These are phyloP conservation scores for Acinonyx jubatus DNA, from an alignment of 2,113 vertebrate species.

Conservation along the genomic window DNA sequence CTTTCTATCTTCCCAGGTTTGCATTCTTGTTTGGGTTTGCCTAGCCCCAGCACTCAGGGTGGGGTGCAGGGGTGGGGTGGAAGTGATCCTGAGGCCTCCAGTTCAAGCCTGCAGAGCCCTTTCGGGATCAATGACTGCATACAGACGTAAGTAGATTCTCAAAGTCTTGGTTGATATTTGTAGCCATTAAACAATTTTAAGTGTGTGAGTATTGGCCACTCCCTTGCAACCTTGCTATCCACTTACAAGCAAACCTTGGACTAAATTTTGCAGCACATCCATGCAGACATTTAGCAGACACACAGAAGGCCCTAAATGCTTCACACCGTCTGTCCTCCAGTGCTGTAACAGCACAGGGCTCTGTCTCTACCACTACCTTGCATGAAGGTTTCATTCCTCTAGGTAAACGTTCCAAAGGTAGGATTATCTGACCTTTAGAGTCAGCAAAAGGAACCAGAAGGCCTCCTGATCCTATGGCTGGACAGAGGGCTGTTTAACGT, in stretches of 20 bases:
- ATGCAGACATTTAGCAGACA: not conserved
- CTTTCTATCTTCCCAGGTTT: not conserved
- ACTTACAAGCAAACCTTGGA: not conserved
- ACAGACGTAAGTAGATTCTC: not conserved
- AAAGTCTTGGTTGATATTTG: not conserved
- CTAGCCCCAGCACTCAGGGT: not conserved
- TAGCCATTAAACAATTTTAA: not conserved
- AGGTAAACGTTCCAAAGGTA: not conserved
- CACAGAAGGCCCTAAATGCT: not conserved
- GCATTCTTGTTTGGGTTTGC: not conserved
- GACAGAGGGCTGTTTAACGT: not conserved
- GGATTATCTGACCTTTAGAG: not conserved
- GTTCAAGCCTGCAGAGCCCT: not conserved
- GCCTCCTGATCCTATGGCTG: not conserved
- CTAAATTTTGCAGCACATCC: not conserved
- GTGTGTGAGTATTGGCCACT: not conserved
- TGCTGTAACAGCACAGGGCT: not conserved
- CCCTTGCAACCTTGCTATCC: not conserved
- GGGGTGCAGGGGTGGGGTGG: no score
- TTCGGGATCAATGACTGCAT: not conserved
- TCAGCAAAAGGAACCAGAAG: not conserved
- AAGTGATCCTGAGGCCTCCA: not conserved
- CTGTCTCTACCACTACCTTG: not conserved
- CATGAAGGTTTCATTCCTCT: not conserved
- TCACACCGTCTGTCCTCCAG: not conserved